phyloP scores from a whole-genome alignment of 2,888 invertebrate species.

The Cactoblastis cactorum region DNA sequence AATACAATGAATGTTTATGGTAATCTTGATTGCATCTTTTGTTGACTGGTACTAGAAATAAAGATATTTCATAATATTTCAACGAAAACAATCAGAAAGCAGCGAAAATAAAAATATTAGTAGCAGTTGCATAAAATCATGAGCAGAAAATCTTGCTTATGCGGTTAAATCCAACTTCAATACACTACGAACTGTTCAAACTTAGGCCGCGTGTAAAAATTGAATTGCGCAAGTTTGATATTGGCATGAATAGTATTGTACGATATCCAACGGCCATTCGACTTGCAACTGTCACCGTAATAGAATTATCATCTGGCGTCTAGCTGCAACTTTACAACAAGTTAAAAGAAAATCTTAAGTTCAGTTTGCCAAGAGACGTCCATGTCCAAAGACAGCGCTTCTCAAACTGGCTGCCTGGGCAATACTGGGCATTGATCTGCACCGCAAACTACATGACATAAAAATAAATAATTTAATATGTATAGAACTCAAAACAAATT shows the following conservation, averaged over 20 bases:
- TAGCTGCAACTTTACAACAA: constrained; percentile 22
- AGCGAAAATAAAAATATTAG: too few species aligned
- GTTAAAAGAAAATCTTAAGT: constrained; percentile 23
- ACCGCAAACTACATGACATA: too few species aligned
- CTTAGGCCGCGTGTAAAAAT: background rate
- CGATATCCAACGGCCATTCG: constrained; percentile 1
- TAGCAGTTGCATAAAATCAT: too few species aligned
- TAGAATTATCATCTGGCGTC: constrained; percentile 23
- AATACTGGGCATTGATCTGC: too few species aligned
- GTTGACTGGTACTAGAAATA: too few species aligned
- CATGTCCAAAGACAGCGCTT: constrained; percentile 15
- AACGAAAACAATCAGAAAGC: too few species aligned
- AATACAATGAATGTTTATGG: too few species aligned
- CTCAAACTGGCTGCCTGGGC: constrained; percentile 4
- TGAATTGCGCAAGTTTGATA: constrained; percentile 4
- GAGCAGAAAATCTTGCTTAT: too few species aligned
- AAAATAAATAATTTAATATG: too few species aligned
- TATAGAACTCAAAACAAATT: too few species aligned
- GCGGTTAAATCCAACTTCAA: background rate
- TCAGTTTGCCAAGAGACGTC: constrained; percentile 21
- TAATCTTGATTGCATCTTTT: too few species aligned
- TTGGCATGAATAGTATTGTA: constrained; percentile 13
- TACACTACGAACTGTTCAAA: background rate
- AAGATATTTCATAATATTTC: too few species aligned
- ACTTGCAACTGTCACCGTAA: constrained; percentile 16